These are phyloP conservation scores for Hydraecia micacea DNA, from an alignment of 2,888 invertebrate genomes.

Conservation along the genomic window DNA sequence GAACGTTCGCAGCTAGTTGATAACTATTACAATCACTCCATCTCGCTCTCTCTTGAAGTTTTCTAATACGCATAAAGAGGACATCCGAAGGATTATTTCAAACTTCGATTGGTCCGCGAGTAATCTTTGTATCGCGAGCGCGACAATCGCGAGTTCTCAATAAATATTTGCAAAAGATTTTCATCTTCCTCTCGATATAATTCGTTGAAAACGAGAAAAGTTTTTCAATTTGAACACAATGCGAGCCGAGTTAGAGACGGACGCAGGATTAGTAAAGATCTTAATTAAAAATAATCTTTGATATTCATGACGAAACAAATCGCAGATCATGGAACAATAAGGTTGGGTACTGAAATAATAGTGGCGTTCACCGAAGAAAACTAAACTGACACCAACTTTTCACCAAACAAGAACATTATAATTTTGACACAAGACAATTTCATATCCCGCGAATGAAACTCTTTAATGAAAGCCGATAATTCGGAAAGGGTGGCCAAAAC, in stretches of 20 bases:
- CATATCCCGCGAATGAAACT: slow-evolving; percentile 30
- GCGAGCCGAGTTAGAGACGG: slow-evolving; percentile 74
- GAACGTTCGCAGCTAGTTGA: slow-evolving; percentile 54
- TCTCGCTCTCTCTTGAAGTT: slow-evolving; percentile 31
- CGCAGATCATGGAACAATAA: slow-evolving; percentile 52
- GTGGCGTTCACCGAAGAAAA: background rate
- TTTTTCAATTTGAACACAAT: slow-evolving; percentile 88
- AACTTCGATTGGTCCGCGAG: slow-evolving; percentile 44
- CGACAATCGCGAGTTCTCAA: slow-evolving; percentile 73
- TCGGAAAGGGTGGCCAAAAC: slow-evolving; percentile 67
- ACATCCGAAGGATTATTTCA: slow-evolving; percentile 37
- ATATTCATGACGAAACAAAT: slow-evolving; percentile 68
- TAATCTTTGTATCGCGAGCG: slow-evolving; percentile 66
- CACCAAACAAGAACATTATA: background rate
- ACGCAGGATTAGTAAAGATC: slow-evolving; percentile 78
- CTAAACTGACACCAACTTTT: background rate
- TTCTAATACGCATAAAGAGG: slow-evolving; percentile 19
- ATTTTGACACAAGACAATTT: slow-evolving; percentile 3
- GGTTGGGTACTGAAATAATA: background rate
- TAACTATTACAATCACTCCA: slow-evolving; percentile 46
- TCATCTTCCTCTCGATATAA: slow-evolving; percentile 81
- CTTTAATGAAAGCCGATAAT: slow-evolving; percentile 52
- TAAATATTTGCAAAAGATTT: slow-evolving; percentile 87
- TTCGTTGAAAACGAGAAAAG: slow-evolving; percentile 87
- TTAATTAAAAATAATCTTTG: slow-evolving; percentile 82